These are phyloP conservation scores for Chelon auratus DNA, from an alignment of 2,797 vertebrate genomes.

Conservation along the genomic window DNA sequence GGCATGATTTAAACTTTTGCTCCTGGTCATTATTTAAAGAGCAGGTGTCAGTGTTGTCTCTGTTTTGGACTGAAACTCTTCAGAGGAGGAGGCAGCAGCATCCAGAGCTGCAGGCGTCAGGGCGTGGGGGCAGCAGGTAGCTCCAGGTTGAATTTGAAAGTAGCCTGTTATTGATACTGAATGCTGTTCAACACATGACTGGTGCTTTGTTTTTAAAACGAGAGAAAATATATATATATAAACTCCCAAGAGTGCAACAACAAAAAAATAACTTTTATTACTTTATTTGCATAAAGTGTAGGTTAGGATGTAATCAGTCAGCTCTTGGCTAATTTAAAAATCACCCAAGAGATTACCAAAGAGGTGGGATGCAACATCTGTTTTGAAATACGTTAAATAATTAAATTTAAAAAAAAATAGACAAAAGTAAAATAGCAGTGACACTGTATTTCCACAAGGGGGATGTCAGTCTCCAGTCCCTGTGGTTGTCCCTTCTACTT, in stretches of 20 bases:
- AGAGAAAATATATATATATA: slow-evolving; percentile 6
- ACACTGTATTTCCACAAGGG: slow-evolving; percentile 69
- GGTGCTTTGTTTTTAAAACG: slow-evolving; percentile 70
- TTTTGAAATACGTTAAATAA: slow-evolving; percentile 30
- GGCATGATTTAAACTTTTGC: too few relatives aligned
- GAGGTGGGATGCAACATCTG: slow-evolving; percentile 55
- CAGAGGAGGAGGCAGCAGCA: background rate
- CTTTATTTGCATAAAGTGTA: slow-evolving; percentile 53
- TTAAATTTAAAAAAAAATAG: slow-evolving; percentile 3
- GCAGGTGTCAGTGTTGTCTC: too few relatives aligned
- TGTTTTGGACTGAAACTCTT: background rate
- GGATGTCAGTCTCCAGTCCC: slow-evolving; percentile 55
- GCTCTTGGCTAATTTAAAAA: slow-evolving; percentile 60
- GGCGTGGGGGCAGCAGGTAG: background rate
- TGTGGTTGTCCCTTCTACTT: slow-evolving; percentile 52
- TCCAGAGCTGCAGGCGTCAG: background rate
- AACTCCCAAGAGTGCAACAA: slow-evolving; percentile 36
- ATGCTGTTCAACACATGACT: slow-evolving; percentile 64
- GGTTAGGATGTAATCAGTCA: slow-evolving; percentile 46
- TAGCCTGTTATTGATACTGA: slow-evolving; percentile 22
- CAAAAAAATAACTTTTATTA: slow-evolving; percentile 31
- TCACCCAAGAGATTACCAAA: slow-evolving; percentile 73
- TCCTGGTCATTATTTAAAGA: too few relatives aligned
- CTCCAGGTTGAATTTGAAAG: background rate
- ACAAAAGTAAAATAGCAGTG: slow-evolving; percentile 56